These are phyloP conservation scores for Pseudopleuronectes americanus DNA, from an alignment of 2,797 vertebrate species.

Conservation along the genomic window DNA sequence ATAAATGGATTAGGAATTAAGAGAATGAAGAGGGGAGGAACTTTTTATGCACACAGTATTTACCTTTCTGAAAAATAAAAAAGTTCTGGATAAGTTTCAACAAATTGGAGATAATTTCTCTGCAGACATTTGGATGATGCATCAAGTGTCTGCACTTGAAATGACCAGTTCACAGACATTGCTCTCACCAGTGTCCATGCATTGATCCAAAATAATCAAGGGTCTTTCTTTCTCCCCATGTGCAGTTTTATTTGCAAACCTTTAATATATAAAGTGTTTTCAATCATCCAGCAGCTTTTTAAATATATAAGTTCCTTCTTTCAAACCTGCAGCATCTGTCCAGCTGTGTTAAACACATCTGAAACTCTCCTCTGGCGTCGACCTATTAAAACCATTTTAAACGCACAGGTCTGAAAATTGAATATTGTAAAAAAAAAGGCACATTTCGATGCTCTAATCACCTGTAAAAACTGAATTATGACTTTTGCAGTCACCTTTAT, in stretches of 20 bases:
- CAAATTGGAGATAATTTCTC: neutral
- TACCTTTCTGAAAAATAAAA: neutral
- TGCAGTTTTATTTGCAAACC: too few species aligned
- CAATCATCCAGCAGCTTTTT: neutral
- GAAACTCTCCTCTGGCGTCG: neutral
- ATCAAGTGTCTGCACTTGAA: neutral
- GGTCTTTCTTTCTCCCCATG: too few species aligned
- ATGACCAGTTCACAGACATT: neutral
- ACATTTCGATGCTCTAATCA: constrained; percentile 41
- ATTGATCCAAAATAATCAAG: neutral
- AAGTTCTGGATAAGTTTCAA: neutral
- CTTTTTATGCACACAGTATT: too few species aligned
- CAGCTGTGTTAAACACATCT: neutral
- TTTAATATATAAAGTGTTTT: neutral
- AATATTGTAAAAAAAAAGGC: constrained; percentile 6
- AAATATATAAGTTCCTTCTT: neutral
- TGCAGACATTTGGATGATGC: neutral
- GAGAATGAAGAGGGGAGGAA: neutral
- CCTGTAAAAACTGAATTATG: constrained; percentile 42
- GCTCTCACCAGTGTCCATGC: neutral
- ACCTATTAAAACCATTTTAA: neutral
- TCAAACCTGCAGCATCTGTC: constrained; percentile 6
- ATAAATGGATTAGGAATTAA: too few species aligned
- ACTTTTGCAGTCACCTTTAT: constrained; percentile 58
- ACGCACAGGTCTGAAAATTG: constrained; percentile 9